These are phyloP conservation scores for Lasioglossum leucozonium DNA, from an alignment of 2,888 invertebrate species.

Conservation along the genomic window DNA sequence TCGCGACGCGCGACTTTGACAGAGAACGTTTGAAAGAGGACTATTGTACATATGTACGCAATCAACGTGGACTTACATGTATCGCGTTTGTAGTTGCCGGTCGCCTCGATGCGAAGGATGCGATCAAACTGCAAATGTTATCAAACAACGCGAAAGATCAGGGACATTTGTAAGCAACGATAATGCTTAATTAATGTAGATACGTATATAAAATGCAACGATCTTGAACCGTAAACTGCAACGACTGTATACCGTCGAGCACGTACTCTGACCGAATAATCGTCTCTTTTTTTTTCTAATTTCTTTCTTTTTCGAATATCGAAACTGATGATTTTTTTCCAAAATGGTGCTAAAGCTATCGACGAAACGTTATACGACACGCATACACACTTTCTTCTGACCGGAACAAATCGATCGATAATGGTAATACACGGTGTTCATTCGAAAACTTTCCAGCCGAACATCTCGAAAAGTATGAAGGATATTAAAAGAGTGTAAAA, in stretches of 20 bases:
- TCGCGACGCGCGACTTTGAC: not conserved
- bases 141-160: not conserved
- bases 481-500: too few relatives aligned
- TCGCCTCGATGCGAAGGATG: not conserved
- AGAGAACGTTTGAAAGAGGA: not conserved
- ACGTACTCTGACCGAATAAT: not conserved
- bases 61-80: not conserved
- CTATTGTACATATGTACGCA: not conserved
- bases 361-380: not conserved
- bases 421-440: too few relatives aligned
- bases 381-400: not conserved
- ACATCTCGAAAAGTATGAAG: too few relatives aligned
- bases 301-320: too few relatives aligned
- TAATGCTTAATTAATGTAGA: not conserved
- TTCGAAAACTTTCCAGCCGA: too few relatives aligned
- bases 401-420: not conserved
- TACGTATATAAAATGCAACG: not conserved
- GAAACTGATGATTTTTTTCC: not conserved
- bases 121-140: slow-evolving; percentile 5
- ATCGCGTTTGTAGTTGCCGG: too few relatives aligned
- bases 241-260: not conserved
- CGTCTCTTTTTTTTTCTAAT: too few relatives aligned
- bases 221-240: not conserved
- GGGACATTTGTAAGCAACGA: not conserved
- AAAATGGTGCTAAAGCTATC: not conserved